A percentile compares a stretch with the other conserved stretches of the same genome.
These are phyloP conservation scores for Liodrosophila aerea DNA, from an alignment of 2,888 invertebrate species.

Conservation along the genomic window DNA sequence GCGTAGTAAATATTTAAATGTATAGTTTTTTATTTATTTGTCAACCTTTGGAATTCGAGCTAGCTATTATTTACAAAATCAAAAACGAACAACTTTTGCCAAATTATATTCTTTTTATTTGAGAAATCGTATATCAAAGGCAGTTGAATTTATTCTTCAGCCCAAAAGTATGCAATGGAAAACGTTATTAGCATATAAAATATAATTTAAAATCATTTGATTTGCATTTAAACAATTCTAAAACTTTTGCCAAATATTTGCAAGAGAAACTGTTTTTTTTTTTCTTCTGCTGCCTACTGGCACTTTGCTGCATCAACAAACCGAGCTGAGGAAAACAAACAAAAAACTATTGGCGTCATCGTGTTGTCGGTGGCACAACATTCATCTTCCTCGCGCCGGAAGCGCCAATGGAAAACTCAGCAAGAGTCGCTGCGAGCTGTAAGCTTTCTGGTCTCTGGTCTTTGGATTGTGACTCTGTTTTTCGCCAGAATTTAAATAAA, in stretches of 20 bases:
- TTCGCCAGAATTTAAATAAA: slow-evolving; percentile 70
- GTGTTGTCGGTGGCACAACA: slow-evolving; percentile 79
- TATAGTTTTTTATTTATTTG: too few species aligned
- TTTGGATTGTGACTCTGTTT: slow-evolving; percentile 39
- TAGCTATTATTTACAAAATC: too few species aligned
- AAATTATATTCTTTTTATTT: too few species aligned
- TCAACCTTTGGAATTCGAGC: too few species aligned
- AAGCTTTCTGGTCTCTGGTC: slow-evolving; percentile 15
- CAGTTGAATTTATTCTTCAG: not conserved
- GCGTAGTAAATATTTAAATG: too few species aligned
- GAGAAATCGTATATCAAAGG: too few species aligned
- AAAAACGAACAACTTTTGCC: too few species aligned
- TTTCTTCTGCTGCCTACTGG: slow-evolving; percentile 1
- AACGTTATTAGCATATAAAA: not conserved
- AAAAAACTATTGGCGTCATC: slow-evolving; percentile 79
- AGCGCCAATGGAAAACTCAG: slow-evolving; percentile 67
- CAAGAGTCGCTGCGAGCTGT: slow-evolving; percentile 8
- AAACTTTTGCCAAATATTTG: not conserved
- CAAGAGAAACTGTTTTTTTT: slow-evolving; percentile 1
- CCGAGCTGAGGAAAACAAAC: slow-evolving; percentile 27
- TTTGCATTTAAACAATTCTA: too few species aligned
- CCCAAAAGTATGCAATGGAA: slow-evolving; percentile 25
- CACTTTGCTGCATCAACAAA: slow-evolving; percentile 50
- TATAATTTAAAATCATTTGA: too few species aligned
- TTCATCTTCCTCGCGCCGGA: slow-evolving; percentile 81